Base-by-base conservation (phyloP, 2,113 vertebrate species). In the Apteryx mantelli region DNA sequence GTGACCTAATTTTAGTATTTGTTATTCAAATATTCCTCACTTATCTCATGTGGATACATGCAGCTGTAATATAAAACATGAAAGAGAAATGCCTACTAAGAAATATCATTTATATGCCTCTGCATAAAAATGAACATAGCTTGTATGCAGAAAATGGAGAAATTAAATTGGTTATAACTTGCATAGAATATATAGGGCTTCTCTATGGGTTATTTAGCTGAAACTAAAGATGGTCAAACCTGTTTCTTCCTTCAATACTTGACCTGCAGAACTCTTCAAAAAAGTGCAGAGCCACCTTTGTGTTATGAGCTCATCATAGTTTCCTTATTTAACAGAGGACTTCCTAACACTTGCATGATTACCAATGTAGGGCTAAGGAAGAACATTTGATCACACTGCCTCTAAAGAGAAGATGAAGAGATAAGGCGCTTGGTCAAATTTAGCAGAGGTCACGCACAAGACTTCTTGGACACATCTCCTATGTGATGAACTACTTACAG, bases 291-390 rank as follows among this genome's bases (percentile, higher is more conserved):
- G 9, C 19, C 46, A 32, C 40, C 18, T 69, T 28, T 32, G 53
- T 4, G 0, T 5, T 36, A 16, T 5, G 21, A 71, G 21, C 10
- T 55, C 13, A 25, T 40, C 22, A n/a, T 7, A 24, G 36, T n/a
- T 19, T 32, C 66, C 50, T 78, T 50, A 44, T 38, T 48, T 17
- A 40, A 34, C 34, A 48, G 14, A 53, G 34, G 10, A 11, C 15
- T 86, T 64, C n/a, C n/a, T 42, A 34, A 11, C 1, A 58, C 56
- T 58, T 32, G 10, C 22, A 40, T 13, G 68, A 46, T 46, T 7
- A 53, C 9, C 4, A 9, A 0, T 0, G 18, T 3, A 56, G 18
- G 5, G 25, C 40, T 9, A 5, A 2, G 22, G 20, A 46, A 88
- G 42, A 70, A 2, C 11, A 66, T 25, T 19, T n/a, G 48, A 34